phyloP scores from a whole-genome alignment of 2,113 vertebrate genomes.

The Aplodontia rufa region DNA sequence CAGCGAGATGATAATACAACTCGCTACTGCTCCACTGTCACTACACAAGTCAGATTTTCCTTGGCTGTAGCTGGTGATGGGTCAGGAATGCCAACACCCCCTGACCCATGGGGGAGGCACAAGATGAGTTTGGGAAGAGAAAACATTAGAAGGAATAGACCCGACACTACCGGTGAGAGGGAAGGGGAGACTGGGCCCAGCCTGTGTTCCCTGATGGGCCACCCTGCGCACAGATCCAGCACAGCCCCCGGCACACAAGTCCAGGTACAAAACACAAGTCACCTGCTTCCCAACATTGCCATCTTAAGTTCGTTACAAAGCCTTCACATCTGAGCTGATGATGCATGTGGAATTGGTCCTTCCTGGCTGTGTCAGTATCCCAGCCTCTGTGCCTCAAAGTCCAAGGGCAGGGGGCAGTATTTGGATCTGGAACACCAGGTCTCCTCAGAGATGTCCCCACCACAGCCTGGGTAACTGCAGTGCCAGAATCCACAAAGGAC shows the following conservation, averaged over 20 bases:
- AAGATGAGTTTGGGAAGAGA: not conserved
- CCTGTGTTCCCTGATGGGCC: not conserved
- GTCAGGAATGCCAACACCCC: not conserved
- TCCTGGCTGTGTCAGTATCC: not conserved
- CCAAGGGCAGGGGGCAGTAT: fast-evolving
- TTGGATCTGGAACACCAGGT: fast-evolving
- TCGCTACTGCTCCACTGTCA: not conserved
- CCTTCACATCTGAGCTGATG: not conserved
- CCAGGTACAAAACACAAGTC: not conserved
- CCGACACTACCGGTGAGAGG: no score
- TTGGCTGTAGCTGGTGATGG: no score
- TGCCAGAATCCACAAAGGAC: fast-evolving
- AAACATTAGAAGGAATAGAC: not conserved
- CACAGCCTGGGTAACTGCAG: no score
- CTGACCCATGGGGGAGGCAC: not conserved
- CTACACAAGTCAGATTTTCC: not conserved
- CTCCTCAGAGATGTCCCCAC: not conserved
- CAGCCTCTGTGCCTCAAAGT: not conserved
- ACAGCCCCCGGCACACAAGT: no score
- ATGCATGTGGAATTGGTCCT: no score
- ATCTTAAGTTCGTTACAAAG: not conserved
- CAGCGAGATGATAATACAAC: no score
- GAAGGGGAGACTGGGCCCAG: not conserved
- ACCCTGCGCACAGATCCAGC: fast-evolving
- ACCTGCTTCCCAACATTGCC: not conserved